Evolutionary conservation across 2,113 vertebrate species (phyloP), one percentile per base, ranked within the genome.

Genomic region (Ammodytes dubius): DNA sequence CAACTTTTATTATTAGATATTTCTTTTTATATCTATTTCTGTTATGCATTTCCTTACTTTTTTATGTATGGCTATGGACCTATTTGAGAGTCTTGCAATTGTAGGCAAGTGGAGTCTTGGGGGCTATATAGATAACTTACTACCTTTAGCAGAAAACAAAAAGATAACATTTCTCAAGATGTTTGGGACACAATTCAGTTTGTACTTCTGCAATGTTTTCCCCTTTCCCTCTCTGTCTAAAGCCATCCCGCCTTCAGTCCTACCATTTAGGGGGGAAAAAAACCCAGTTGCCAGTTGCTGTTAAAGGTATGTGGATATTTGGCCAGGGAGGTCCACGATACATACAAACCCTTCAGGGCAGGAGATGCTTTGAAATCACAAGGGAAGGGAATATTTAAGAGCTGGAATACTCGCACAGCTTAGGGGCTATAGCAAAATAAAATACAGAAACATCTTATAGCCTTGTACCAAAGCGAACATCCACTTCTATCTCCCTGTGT

Each of bases 311-410:
- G 78, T 83, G 82, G 85, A 82, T 84, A 78, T 88, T 86, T 91
- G 85, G 88, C 76, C 92, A 78, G 88, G 91, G 90, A 92, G 89
- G 92, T 93, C 90, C 91, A 47, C 61, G 86, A 79, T 27, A 27
- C 27, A 79, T 27, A 27, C 27, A 27, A 84, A 83, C 82, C 91
- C 94, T 91, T 58, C 47, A 92, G 91, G 94, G 91, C 92, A 84
- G n/a, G 75, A 91, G 84, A 89, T 87, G 85, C 84, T 91, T 91
- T 75, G 59, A 35, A 90, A 80, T 85, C 93, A 82, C 87, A 67
- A 17, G 93, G 92, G 89, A 93, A 49, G 85, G 67, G 88, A 92
- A 93, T 91, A 91, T 91, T 92, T 93, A 89, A 93, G 89, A 92
- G 91, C 88, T 74, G 88, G 2, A 87, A 78, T 85, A 82, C 89